These are phyloP conservation scores for Oedothorax gibbosus DNA, from an alignment of 1,140 invertebrate genomes.

Conservation along the genomic window DNA sequence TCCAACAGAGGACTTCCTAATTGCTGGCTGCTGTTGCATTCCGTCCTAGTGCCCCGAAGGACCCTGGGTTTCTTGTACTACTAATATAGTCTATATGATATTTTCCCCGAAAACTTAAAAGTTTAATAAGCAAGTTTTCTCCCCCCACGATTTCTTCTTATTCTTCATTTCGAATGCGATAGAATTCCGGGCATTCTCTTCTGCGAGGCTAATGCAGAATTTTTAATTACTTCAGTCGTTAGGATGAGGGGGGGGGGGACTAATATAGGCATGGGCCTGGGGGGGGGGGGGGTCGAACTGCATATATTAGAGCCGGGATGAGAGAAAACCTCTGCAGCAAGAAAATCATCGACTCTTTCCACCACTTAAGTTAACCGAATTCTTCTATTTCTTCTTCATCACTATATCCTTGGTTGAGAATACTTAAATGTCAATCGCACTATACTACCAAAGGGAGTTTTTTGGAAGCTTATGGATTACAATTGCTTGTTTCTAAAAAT, in stretches of 20 bases:
- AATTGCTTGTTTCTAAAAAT: too few species aligned
- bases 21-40: slow-evolving; percentile 37
- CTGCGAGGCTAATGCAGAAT: slow-evolving; percentile 52
- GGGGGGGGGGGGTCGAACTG: slow-evolving; percentile 21
- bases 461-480: too few species aligned
- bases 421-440: too few species aligned
- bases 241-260: slow-evolving; percentile 24
- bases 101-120: slow-evolving; percentile 52
- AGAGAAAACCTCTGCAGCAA: slow-evolving; percentile 37
- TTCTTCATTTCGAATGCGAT: slow-evolving; percentile 58
- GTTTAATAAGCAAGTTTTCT: slow-evolving; percentile 40
- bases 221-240: slow-evolving; percentile 59
- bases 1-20: slow-evolving; percentile 14
- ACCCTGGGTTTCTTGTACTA: slow-evolving; percentile 5
- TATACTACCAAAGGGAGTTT: too few species aligned
- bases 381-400: slow-evolving; percentile 32
- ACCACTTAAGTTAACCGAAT: slow-evolving; percentile 35
- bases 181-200: slow-evolving; percentile 57
- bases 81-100: slow-evolving; percentile 44
- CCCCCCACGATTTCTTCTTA: not conserved
- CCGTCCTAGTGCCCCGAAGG: slow-evolving; percentile 2
- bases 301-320: slow-evolving; percentile 41
- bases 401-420: too few species aligned
- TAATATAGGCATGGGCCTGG: slow-evolving; percentile 48
- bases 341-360: slow-evolving; percentile 26